A percentile compares a stretch with the other conserved stretches of the same genome.
Evolutionary conservation across 2,113 vertebrate species (phyloP).

Genomic region (Zosterops pallidus): DNA sequence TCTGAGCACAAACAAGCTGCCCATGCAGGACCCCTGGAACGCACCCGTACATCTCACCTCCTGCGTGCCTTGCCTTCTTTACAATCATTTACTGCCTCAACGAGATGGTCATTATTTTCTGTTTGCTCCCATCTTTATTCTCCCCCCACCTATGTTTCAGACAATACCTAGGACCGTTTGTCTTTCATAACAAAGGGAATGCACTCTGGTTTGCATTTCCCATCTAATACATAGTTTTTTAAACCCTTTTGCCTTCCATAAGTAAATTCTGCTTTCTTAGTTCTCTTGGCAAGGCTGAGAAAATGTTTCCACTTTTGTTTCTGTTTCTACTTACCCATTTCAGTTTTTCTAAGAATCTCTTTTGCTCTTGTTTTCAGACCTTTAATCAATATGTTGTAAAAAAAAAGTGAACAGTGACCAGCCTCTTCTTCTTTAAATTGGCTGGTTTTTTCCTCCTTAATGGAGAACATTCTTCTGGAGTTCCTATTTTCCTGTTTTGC

Average conservation of each 20-base stretch:
- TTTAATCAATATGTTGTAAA: background rate
- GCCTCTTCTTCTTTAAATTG: background rate
- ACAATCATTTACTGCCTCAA: background rate
- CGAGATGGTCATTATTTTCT: background rate
- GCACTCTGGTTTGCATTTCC: background rate
- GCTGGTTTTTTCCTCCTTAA: background rate
- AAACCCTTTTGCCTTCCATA: background rate
- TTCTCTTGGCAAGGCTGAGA: background rate
- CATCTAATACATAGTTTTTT: background rate
- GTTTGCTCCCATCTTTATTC: background rate
- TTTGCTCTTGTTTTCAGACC: background rate
- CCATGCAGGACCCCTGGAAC: background rate
- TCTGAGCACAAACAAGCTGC: background rate
- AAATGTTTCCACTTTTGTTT: background rate
- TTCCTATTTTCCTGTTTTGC: background rate
- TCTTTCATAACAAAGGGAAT: background rate
- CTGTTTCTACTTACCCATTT: background rate
- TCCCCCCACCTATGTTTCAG: background rate
- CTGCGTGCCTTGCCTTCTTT: background rate
- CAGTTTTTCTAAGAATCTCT: background rate
- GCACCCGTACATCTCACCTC: background rate
- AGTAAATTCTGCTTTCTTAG: background rate
- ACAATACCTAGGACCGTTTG: background rate
- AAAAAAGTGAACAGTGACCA: background rate
- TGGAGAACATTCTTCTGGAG: background rate